phyloP scores from a whole-genome alignment of 2,888 invertebrate species.

The Nephrotoma flavescens region DNA sequence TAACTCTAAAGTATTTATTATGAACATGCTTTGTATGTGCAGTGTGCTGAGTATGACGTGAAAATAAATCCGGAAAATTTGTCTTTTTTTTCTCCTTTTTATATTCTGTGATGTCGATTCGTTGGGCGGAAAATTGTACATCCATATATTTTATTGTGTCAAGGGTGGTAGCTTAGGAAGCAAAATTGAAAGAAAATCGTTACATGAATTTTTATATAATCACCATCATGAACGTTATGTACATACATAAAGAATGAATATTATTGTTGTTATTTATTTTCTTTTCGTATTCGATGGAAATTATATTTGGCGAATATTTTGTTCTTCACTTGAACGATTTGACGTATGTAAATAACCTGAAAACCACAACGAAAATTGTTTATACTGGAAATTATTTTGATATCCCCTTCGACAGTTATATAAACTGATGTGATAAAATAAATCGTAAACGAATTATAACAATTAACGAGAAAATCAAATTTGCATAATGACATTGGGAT shows the following conservation, averaged over 20 bases:
- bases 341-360: not conserved
- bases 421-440: no score
- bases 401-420: no score
- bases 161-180: not conserved
- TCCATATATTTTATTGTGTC: not conserved
- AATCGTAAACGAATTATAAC: no score
- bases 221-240: not conserved
- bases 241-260: not conserved
- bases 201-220: not conserved
- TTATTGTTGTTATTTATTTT: not conserved
- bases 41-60: not conserved
- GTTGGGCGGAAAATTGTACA: not conserved
- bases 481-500: no score
- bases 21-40: not conserved
- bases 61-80: not conserved
- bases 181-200: not conserved
- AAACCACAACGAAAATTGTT: no score
- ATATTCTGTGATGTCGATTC: not conserved
- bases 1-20: not conserved
- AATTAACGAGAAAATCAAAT: no score
- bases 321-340: not conserved
- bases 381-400: no score
- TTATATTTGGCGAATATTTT: not conserved
- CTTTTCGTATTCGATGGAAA: not conserved
- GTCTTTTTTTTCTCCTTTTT: not conserved